phyloP scores from a whole-genome alignment of 92 coral and sea anemone genomes.

The Galaxea fascicularis region DNA sequence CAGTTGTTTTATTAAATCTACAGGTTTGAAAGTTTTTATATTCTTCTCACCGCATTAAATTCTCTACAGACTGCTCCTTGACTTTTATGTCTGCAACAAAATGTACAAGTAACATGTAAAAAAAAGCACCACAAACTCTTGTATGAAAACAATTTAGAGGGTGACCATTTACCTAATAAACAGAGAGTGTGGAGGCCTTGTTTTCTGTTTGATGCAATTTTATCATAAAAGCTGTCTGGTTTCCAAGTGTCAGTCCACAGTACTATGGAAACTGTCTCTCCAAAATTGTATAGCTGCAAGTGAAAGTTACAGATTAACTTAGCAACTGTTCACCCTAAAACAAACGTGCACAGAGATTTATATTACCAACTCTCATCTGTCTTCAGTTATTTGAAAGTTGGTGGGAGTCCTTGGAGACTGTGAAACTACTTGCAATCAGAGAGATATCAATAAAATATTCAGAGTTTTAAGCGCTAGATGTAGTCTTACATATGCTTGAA shows the following conservation, averaged over 20 bases:
- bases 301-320: not conserved
- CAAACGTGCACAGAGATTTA: too few species aligned
- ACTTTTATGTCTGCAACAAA: slow-evolving; percentile 86
- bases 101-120: not conserved
- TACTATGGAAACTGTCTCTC: slow-evolving; percentile 96
- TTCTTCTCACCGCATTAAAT: slow-evolving; percentile 83
- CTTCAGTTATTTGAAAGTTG: too few species aligned
- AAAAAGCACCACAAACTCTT: not conserved
- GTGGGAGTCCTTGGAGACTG: too few species aligned
- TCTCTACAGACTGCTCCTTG: slow-evolving; percentile 93
- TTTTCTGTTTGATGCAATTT: slow-evolving; percentile 87
- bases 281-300: slow-evolving; percentile 91
- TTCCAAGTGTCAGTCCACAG: slow-evolving; percentile 97
- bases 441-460: too few species aligned
- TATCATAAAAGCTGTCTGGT: slow-evolving; percentile 99
- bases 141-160: too few species aligned
- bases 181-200: slow-evolving; percentile 96
- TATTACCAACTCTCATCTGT: too few species aligned
- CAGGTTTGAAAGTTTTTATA: too few species aligned
- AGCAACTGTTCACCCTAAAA: too few species aligned
- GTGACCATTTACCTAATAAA: slow-evolving; percentile 74
- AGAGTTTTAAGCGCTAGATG: too few species aligned
- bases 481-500: too few species aligned
- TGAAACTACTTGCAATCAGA: too few species aligned
- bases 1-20: too few species aligned